Evolutionary conservation across 2,113 vertebrate genomes (phyloP).

Genomic region (Chinchilla lanigera): DNA sequence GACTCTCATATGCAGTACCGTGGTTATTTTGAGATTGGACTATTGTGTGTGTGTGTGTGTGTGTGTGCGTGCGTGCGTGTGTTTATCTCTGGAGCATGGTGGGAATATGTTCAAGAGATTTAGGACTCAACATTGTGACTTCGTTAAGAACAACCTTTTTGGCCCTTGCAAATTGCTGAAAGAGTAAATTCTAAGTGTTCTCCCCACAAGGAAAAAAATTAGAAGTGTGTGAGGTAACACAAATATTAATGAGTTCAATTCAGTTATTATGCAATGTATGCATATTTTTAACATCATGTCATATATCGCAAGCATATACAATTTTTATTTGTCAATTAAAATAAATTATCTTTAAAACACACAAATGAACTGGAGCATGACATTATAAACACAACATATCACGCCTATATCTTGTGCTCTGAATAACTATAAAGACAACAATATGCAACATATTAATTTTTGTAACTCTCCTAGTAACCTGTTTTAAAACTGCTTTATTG

Average conservation of each 20-base stretch:
- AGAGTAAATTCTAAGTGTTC: background rate
- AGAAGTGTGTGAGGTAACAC: background rate
- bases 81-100: background rate
- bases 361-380: background rate
- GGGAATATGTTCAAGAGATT: background rate
- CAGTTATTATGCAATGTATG: background rate
- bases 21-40: background rate
- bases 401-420: background rate
- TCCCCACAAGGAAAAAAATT: background rate
- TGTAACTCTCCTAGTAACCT: background rate
- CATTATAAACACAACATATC: fast-evolving
- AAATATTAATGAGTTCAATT: background rate
- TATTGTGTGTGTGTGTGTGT: no score
- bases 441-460: fast-evolving
- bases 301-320: fast-evolving
- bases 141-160: background rate
- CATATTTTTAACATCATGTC: background rate
- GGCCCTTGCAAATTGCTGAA: background rate
- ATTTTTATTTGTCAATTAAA: background rate
- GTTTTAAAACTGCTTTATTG: background rate
- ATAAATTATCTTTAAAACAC: background rate
- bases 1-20: fast-evolving
- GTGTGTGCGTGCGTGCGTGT: background rate
- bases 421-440: fast-evolving
- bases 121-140: background rate